These are phyloP conservation scores for human (Homo sapiens) DNA, from an alignment of 2,113 vertebrate species.

Conservation along the genomic window GRCh38 chr3:184390501-184391000, in stretches of 20 bases:
- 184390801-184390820: neutral
- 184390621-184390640: neutral
- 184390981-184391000: neutral
- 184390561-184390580: neutral
- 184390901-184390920: neutral
- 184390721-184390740: neutral
- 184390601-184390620: too few relatives aligned
- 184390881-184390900: neutral
- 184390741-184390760: neutral
- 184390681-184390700: too few relatives aligned
- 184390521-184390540: neutral
- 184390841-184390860: neutral
- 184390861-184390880: neutral
- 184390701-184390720: neutral
- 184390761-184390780: neutral
- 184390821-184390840: neutral
- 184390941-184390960: neutral
- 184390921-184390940: neutral
- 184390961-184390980: neutral
- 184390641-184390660: neutral
- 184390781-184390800: neutral
- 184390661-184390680: neutral
- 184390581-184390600: rapidly evolving
- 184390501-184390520: neutral
- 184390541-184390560: neutral